Evolutionary conservation across 2,797 vertebrate genomes (phyloP).

Genomic region (Sebastes aleutianus): DNA sequence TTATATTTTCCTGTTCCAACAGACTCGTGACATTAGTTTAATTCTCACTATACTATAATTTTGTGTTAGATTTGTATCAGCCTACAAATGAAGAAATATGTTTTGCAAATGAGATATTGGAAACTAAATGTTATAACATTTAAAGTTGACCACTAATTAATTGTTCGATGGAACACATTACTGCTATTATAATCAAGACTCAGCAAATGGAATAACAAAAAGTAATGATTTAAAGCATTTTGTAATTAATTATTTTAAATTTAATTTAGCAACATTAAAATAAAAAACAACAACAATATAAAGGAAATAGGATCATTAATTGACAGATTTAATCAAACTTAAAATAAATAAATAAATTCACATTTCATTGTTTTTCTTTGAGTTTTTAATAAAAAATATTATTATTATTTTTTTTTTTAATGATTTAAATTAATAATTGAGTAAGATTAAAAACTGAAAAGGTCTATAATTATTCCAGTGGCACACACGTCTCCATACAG

Average conservation of each 20-base stretch:
- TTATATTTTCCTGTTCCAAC: background rate
- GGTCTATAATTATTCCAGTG: background rate
- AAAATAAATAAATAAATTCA: background rate
- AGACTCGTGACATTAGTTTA: background rate
- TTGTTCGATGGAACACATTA: background rate
- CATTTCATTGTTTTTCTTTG: background rate
- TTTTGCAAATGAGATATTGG: background rate
- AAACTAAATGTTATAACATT: background rate
- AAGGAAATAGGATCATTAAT: background rate
- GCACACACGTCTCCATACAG: background rate
- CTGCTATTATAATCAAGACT: background rate
- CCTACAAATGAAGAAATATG: background rate
- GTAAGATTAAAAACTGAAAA: background rate
- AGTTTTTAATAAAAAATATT: background rate
- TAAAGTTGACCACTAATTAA: background rate
- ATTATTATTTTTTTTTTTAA: too few relatives aligned
- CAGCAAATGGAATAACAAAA: background rate
- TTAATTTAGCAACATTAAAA: too few relatives aligned
- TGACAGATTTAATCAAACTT: background rate
- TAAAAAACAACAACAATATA: background rate
- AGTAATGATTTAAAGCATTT: background rate
- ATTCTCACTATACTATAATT: background rate
- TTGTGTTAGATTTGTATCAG: background rate
- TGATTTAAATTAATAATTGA: background rate
- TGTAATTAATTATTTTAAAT: background rate